Base-by-base conservation (phyloP, 2,888 invertebrate genomes). In the Drosophila demipolita region DNA sequence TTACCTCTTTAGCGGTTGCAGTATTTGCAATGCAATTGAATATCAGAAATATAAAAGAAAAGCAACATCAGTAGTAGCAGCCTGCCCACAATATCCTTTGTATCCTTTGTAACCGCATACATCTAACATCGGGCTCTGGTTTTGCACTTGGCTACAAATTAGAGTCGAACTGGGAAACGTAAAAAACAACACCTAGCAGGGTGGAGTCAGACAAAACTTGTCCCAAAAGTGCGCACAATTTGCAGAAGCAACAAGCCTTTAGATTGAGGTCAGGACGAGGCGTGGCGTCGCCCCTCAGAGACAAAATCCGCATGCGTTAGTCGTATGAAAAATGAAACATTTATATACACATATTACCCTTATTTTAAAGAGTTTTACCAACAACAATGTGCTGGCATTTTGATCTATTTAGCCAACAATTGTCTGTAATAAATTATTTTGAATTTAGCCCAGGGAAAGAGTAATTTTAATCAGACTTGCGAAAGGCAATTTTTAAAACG, bases 231-330 rank as follows among this genome's bases (percentile, higher is more conserved):
- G 64, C 50, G 36, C 33, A 78, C 66, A 59, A 38, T 54, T 58
- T 78, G 71, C 58, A 29, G 42, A 57, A 67, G 57, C 52, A 49
- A 65, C 55, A 48, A 66, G 67, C 67, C 67, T 36, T 69, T 62
- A 53, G 53, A 72, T 66, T 62, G 59, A 79, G 78, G 72, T 77
- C 80, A 69, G 71, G 36, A 23, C 48, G 55, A 32, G 67, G 68
- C 54, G 68, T 69, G 73, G 42, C 72, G 45, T 70, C 80, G 78
- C 82, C 82, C 83, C 69, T 52, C 9, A 29, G 80, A 75, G 80
- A 69, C 76, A 60, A 48, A 9, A 42, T 3, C 49, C 36, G 20
- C 38, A 57, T 36, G 61, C 62, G 42, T 50, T 73, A 59, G 57
- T 70, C 55, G 57, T 52, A 63, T 58, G 29, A 63, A 66, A 57